Base-by-base conservation (phyloP, 2,888 invertebrate species). In the Elgonia sp. region DNA sequence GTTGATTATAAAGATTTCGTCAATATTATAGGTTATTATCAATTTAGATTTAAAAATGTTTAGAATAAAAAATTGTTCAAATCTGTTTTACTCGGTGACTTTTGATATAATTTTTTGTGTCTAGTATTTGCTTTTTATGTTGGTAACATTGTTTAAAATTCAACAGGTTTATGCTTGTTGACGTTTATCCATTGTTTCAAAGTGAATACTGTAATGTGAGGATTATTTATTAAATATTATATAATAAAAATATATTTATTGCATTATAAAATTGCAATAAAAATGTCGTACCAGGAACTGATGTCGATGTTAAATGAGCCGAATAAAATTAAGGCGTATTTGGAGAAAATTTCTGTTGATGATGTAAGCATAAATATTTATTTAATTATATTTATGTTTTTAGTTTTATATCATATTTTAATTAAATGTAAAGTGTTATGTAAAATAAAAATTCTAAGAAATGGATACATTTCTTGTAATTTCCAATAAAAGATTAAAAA, bases 271-370 rank as follows among this genome's bases (percentile, higher is more conserved):
- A n/a, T 9, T 29, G 16, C 16, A 18, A 10, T 14, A 2, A 75
- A 50, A 39, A 76, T 76, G 76, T 50, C 62, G 14, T 76, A 62
- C 20, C 18, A 76, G 37, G 65, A 76, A 16, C 39, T 76, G 20
- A 50, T 39, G 20, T 18, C 2, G 8, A 2, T 76, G 20, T n/a
- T 76, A 16, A 37, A 21, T 20, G 29, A 39, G 20, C 21, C 39
- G 63, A 65, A 76, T 62, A 37, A 37, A 50, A 14, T 57, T 14
- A 42, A 50, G 29, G 37, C 29, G 3, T 65, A 12, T 21, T 65
- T 76, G 76, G 76, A 76, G n/a, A 76, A 50, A 60, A 53, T 76
- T 14, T 16, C 62, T 21, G 46, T 9, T 40, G 75, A 75, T 0
- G 37, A 46, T 29, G 75, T 75, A 29, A 62, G 29, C 7, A 37